Evolutionary conservation across 37 sponge, comb jelly and placozoan species (phyloP), one percentile per base, ranked within the genome.

Genomic region (Aphrocallistes beatrix): DNA sequence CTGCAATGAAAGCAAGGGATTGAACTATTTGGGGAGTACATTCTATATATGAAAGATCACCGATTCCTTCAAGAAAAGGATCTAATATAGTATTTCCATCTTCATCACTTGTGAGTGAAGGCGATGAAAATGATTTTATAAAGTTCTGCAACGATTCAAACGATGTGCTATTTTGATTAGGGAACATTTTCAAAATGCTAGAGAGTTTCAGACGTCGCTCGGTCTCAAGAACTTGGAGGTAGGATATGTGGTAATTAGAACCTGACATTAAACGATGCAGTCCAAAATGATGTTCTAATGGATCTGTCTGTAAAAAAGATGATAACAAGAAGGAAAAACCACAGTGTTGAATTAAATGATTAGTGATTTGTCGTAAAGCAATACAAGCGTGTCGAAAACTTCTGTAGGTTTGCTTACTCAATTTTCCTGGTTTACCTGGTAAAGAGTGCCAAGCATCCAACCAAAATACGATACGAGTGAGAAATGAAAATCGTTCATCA

Each of bases 231-330:
- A n/a, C n/a, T n/a, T n/a, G n/a, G n/a, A n/a, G n/a, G n/a, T n/a
- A n/a, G 21, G 75, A 60, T 25, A 60, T 13, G n/a, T 60, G 21
- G n/a, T 60, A 60, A 13, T 60, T 60, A 6, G 75, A 60, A 60
- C 75, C 34, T 32, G 75, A 21, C 75, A 60, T 21, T 30, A 60
- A 25, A 60, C 75, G 75, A 60, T 60, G n/a, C 3, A 60, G 21
- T 19, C 75, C 75, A 13, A 60, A 60, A 60, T 60, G 75, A 13
- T 60, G 75, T 60, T 60, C 75, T 30, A 60, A 60, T 60, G 75
- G 75, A 28, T 60, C 75, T 60, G 75, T 60, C 75, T 60, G 75
- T 30, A 60, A 6, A 30, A 60, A 60, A 25, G 75, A 21, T 32
- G 75, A 19, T 28, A 60, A 60, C 10, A 60, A 6, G n/a, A 32